A percentile compares a stretch with the other conserved stretches of the same genome.
phyloP scores from a whole-genome alignment of 2,888 invertebrate species.

The Callimorpha dominula region DNA sequence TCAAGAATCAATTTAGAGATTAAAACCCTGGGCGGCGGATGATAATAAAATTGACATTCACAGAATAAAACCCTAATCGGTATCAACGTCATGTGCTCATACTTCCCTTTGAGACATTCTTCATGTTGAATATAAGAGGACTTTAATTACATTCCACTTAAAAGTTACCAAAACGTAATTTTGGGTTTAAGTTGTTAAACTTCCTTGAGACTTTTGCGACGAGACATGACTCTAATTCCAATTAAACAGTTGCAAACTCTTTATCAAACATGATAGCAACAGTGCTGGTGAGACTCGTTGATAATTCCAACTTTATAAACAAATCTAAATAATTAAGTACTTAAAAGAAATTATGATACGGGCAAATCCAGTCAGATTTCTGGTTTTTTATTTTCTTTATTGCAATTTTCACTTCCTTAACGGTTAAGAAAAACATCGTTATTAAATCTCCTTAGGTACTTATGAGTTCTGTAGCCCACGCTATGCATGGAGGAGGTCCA shows the following conservation, averaged over 20 bases:
- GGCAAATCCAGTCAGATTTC: not conserved
- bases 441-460: too few relatives aligned
- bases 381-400: too few relatives aligned
- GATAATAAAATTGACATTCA: too few relatives aligned
- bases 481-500: not conserved
- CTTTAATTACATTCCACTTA: constrained; percentile 16
- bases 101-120: too few relatives aligned
- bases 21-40: too few relatives aligned
- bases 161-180: constrained; percentile 11
- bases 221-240: not conserved
- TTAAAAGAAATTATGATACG: not conserved
- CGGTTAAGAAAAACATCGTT: too few relatives aligned
- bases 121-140: not conserved
- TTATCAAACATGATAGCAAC: not conserved
- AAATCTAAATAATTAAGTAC: not conserved
- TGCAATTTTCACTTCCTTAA: too few relatives aligned
- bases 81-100: too few relatives aligned
- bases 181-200: constrained; percentile 28
- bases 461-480: too few relatives aligned
- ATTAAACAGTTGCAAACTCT: not conserved
- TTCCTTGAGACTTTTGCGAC: constrained; percentile 10
- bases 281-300: not conserved
- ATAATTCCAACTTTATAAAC: not conserved
- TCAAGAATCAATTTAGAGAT: too few relatives aligned
- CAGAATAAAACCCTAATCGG: too few relatives aligned